A percentile compares a stretch with the other conserved stretches of the same genome.
Conservation (phyloP, 2,797 vertebrate species). For the Zenarchopterus dispar region DNA sequence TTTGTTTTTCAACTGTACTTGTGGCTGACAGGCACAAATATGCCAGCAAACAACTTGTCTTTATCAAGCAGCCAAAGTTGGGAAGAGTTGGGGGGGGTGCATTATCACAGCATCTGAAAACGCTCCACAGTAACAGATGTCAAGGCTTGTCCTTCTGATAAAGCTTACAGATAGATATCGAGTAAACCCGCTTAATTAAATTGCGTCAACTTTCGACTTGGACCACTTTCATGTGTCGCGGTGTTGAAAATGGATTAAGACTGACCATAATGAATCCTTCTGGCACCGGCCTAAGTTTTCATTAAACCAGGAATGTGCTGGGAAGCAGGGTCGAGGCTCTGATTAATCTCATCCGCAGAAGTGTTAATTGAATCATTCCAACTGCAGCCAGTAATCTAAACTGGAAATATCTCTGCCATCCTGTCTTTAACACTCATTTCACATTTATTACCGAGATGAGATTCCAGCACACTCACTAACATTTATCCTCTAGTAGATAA, state of each 20-base stretch:
- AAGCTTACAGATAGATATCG: conserved; percentile 49
- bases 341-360: conserved; percentile 46
- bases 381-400: conserved; percentile 53
- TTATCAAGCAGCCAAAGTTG: too few species aligned
- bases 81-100: background rate
- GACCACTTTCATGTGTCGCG: conserved; percentile 57
- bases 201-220: conserved; percentile 46
- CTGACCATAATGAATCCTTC: conserved; percentile 62
- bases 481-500: conserved; percentile 49
- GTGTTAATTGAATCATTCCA: conserved; percentile 70
- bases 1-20: conserved; percentile 27
- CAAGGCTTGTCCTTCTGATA: conserved; percentile 39
- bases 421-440: conserved; percentile 56
- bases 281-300: conserved; percentile 43
- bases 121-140: conserved; percentile 34
- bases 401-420: conserved; percentile 43
- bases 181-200: conserved; percentile 62
- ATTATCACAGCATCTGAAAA: conserved; percentile 42
- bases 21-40: conserved; percentile 23
- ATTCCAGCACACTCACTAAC: conserved; percentile 40
- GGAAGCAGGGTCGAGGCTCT: conserved; percentile 12
- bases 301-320: conserved; percentile 21
- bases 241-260: conserved; percentile 63
- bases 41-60: too few species aligned
- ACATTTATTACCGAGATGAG: conserved; percentile 58